Percentiles rank a stretch among this genome's conserved stretches.
phyloP scores from a whole-genome alignment of 2,888 invertebrate species.

The Imbricaverruca yamaguchii region DNA sequence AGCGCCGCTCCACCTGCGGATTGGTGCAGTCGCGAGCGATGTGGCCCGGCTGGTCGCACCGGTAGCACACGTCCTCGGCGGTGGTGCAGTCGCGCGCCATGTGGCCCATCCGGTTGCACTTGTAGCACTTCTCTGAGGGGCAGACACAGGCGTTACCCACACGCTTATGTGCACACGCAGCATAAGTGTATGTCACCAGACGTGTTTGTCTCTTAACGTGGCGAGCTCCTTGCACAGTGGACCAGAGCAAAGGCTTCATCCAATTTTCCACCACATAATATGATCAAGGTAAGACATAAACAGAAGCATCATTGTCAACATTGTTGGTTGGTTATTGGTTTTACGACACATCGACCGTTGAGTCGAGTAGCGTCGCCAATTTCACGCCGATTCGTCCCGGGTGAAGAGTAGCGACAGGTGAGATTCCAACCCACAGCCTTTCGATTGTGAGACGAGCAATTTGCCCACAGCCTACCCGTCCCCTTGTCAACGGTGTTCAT shows the following conservation, averaged over 20 bases:
- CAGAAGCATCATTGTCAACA: background rate
- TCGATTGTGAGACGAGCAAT: too few relatives aligned
- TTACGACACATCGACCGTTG: too few relatives aligned
- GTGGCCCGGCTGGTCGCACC: constrained; percentile 44
- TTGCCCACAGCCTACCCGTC: too few relatives aligned
- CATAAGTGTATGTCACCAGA: background rate
- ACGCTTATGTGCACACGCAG: background rate
- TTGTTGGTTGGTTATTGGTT: too few relatives aligned
- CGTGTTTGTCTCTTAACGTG: background rate
- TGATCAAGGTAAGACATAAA: background rate
- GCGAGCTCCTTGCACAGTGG: background rate
- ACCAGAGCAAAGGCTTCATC: background rate
- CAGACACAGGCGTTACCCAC: background rate
- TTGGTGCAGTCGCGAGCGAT: constrained; percentile 40
- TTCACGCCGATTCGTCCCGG: too few relatives aligned
- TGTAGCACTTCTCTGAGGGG: constrained; percentile 66
- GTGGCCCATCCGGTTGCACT: constrained; percentile 89
- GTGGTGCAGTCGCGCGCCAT: constrained; percentile 90
- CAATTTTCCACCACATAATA: background rate
- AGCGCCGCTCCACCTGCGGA: constrained; percentile 36
- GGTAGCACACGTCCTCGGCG: constrained; percentile 64
- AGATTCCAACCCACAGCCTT: too few relatives aligned
- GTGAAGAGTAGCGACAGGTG: too few relatives aligned
- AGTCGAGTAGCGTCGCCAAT: too few relatives aligned
- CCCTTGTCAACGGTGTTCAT: background rate